Evolutionary conservation across 2,113 vertebrate species (phyloP), one percentile per base, ranked within the genome.

Genomic region (Chaetodon auriga): DNA sequence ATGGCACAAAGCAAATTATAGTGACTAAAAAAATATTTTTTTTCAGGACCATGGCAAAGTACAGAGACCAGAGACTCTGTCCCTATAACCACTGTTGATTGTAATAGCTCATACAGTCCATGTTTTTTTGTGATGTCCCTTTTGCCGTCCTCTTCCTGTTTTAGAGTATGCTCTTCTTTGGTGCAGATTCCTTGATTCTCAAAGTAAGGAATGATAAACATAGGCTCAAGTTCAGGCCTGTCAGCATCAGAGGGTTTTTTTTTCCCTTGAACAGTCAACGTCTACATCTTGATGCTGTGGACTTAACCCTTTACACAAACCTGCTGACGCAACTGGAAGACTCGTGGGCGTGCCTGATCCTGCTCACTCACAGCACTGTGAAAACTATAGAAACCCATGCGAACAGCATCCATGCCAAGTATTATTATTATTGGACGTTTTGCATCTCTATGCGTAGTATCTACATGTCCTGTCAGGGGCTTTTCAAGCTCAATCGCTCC

Each of bases 301-400:
- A 64, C 23, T 30, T 41, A 48, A 71, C 68, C 48, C 45, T 78
- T 48, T 46, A 30, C 30, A 21, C 16, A 70, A 48, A 71, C 41
- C 36, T 73, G 60, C 60, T 57, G 60, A 80, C 14, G 15, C 18
- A 43, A 63, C 25, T 23, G 4, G 6, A 61, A 62, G 6, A 35
- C 78, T 46, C 61, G 61, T 55, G 58, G 45, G 48, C 5, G 8
- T 38, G 23, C 60, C 48, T 38, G 60, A 30, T 2, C 30, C 30
- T 30, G 30, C 30, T 30, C 30, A 30, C 3, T 30, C 30, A 3
- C 30, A 30, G 30, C 1, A 30, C 30, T 30, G 30, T 30, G 3
- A 30, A 30, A 30, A 30, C 30, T 30, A 30, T 30, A 2, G 30
- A 30, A 30, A 30, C 30, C 30, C 30, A 30, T 30, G 30, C 30